Evolutionary conservation across 2,888 invertebrate species (phyloP).

Genomic region (Callosobruchus maculatus): DNA sequence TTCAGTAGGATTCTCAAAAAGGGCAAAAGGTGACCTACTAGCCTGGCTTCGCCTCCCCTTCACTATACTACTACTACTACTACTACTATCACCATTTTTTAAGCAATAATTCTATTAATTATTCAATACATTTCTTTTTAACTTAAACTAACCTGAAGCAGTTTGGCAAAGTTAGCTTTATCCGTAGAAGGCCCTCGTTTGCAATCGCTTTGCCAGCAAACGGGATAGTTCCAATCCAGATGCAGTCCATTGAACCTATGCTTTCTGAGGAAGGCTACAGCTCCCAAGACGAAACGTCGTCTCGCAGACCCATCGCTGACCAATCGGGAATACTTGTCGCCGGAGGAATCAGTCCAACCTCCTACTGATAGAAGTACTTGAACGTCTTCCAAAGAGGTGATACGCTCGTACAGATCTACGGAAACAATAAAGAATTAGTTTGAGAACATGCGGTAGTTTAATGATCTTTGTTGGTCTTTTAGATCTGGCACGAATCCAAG

Average conservation of each 20-base stretch:
- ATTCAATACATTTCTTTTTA: not conserved
- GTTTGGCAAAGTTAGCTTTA: slow-evolving; percentile 71
- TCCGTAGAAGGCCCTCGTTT: slow-evolving; percentile 76
- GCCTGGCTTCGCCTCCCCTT: no score
- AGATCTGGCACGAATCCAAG: no score
- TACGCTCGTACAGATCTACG: slow-evolving; percentile 75
- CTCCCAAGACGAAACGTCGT: slow-evolving; percentile 65
- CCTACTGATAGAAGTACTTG: slow-evolving; percentile 79
- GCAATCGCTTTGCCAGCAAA: slow-evolving; percentile 90
- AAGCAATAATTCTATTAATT: no score
- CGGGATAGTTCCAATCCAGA: slow-evolving; percentile 93
- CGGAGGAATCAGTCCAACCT: slow-evolving; percentile 93
- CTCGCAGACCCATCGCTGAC: slow-evolving; percentile 66
- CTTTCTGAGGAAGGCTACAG: slow-evolving; percentile 66
- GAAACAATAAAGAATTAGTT: slow-evolving; percentile 5
- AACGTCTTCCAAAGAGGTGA: slow-evolving; percentile 64
- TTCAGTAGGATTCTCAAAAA: no score
- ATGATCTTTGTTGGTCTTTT: no score
- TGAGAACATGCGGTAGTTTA: not conserved
- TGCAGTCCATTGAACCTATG: slow-evolving; percentile 84
- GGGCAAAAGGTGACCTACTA: no score
- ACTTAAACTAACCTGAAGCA: slow-evolving; percentile 59
- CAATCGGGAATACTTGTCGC: slow-evolving; percentile 80
- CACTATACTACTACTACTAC: no score
- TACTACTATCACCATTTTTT: no score